Evolutionary conservation across 2,113 vertebrate species (phyloP).

Genomic region (Heteronetta atricapilla): DNA sequence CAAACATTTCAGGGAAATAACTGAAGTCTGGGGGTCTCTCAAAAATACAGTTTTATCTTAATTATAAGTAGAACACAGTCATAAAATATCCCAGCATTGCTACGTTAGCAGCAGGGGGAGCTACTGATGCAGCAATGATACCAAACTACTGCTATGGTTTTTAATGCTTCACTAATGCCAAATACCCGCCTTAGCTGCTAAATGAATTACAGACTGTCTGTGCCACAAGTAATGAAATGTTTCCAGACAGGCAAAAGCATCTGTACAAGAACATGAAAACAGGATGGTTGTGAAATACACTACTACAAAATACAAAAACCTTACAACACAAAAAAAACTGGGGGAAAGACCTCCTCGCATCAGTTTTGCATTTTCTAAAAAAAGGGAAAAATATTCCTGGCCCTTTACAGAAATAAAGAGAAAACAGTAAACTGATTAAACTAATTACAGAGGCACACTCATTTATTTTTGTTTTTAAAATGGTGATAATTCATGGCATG

Average conservation of each 20-base stretch:
- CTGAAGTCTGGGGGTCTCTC: neutral
- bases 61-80: neutral
- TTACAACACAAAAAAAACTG: neutral
- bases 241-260: neutral
- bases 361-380: neutral
- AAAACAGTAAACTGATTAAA: neutral
- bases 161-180: neutral
- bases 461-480: neutral
- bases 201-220: neutral
- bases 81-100: neutral
- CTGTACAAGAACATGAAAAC: neutral
- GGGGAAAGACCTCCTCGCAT: neutral
- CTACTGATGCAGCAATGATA: neutral
- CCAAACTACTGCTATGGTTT: neutral
- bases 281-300: neutral
- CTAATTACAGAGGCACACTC: neutral
- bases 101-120: conserved; percentile 60
- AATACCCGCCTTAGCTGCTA: neutral
- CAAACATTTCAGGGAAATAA: neutral
- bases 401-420: neutral
- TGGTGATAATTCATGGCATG: neutral
- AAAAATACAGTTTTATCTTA: neutral
- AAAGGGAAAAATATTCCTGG: neutral
- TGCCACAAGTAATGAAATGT: neutral
- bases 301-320: neutral